phyloP scores from a whole-genome alignment of 1,140 invertebrate genomes.

The Trachymyrmex cornetzi region DNA sequence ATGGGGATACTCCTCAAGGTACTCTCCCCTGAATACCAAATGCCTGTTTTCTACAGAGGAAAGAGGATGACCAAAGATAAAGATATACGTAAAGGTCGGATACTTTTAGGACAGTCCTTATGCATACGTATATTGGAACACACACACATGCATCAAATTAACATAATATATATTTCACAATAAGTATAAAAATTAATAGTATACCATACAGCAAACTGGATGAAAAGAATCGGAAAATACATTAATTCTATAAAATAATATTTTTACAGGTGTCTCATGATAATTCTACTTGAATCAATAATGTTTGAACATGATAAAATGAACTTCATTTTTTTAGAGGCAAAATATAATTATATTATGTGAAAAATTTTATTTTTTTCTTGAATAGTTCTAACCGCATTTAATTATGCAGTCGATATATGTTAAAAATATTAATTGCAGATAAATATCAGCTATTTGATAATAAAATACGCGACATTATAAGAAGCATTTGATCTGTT shows the following conservation, averaged over 20 bases:
- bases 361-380: not conserved
- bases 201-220: not conserved
- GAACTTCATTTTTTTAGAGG: not conserved
- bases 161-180: not conserved
- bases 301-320: not conserved
- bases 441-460: conserved; percentile 14
- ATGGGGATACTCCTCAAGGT: too few relatives aligned
- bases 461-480: conserved; percentile 36
- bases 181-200: not conserved
- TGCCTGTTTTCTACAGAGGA: too few relatives aligned
- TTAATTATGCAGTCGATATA: conserved; percentile 16
- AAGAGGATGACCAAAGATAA: too few relatives aligned
- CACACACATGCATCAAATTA: not conserved
- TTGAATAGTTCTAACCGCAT: not conserved
- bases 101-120: too few relatives aligned
- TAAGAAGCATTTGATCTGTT: conserved; percentile 13
- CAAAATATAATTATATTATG: not conserved
- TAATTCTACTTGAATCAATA: not conserved
- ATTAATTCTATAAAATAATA: conserved; percentile 8
- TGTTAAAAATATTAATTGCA: conserved; percentile 18
- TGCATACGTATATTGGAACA: too few relatives aligned
- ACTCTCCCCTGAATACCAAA: too few relatives aligned
- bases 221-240: conserved; percentile 20
- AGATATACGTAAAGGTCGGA: too few relatives aligned
- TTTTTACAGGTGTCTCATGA: not conserved